Percentiles rank a stretch among this genome's conserved stretches.
Evolutionary conservation across 2,888 invertebrate species (phyloP).

Genomic region (Iphiclides podalirius): DNA sequence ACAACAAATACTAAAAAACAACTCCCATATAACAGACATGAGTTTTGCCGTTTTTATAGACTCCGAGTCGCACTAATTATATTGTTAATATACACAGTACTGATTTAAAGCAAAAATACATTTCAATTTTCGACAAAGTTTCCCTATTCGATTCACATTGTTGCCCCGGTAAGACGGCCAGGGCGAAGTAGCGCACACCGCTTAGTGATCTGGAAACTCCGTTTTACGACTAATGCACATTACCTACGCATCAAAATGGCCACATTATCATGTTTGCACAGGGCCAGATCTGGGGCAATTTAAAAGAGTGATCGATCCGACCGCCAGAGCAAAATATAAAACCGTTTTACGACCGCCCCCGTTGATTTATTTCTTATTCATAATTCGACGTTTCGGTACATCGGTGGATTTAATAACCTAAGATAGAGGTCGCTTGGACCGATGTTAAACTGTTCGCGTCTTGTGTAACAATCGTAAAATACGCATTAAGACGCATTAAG

Average conservation of each 20-base stretch:
- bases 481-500: conserved; percentile 78
- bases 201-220: conserved; percentile 19
- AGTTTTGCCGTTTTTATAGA: too few species aligned
- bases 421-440: conserved; percentile 74
- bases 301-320: conserved; percentile 62
- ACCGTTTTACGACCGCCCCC: conserved; percentile 69
- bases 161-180: neutral
- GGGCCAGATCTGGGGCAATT: conserved; percentile 67
- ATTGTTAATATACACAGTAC: too few species aligned
- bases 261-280: conserved; percentile 44
- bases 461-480: conserved; percentile 79
- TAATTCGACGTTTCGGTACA: conserved; percentile 78
- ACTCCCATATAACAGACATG: too few species aligned
- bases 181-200: conserved; percentile 1
- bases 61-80: too few species aligned
- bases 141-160: neutral
- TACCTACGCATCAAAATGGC: conserved; percentile 27
- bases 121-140: too few species aligned
- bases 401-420: conserved; percentile 75
- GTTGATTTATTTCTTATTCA: conserved; percentile 78
- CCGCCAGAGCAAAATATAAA: conserved; percentile 76
- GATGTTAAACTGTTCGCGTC: conserved; percentile 72
- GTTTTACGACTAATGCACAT: conserved; percentile 27
- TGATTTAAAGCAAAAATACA: too few species aligned
- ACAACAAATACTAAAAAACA: too few species aligned